phyloP scores from a whole-genome alignment of 2,888 invertebrate genomes.

The Xestia c-nigrum region DNA sequence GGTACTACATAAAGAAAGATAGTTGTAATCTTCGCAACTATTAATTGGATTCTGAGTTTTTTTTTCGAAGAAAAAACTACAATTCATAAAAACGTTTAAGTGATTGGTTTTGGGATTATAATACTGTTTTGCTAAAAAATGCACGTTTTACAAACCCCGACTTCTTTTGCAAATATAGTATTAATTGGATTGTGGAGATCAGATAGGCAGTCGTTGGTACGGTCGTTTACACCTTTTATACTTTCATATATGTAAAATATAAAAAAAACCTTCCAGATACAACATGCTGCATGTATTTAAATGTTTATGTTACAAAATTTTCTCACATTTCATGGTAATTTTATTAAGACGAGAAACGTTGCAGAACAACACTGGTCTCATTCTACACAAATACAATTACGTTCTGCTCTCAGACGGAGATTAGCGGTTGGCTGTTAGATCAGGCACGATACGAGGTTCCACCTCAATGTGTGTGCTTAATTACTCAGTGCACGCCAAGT shows the following conservation, averaged over 20 bases:
- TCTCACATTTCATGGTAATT: neutral
- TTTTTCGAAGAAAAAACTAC: too few relatives aligned
- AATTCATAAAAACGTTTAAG: too few relatives aligned
- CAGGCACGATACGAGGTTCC: slow-evolving; percentile 18
- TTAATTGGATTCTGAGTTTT: too few relatives aligned
- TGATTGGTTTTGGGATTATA: too few relatives aligned
- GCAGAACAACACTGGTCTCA: neutral
- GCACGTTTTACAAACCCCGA: neutral
- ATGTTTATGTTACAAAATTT: neutral
- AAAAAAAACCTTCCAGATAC: neutral
- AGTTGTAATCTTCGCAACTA: too few relatives aligned
- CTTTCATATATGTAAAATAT: neutral
- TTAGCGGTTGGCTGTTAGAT: slow-evolving; percentile 50
- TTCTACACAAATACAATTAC: slow-evolving; percentile 45
- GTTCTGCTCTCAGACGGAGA: slow-evolving; percentile 42
- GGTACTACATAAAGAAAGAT: too few relatives aligned
- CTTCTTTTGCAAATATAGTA: neutral
- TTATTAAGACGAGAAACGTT: neutral
- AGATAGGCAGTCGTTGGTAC: too few relatives aligned
- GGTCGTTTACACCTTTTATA: neutral
- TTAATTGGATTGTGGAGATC: too few relatives aligned
- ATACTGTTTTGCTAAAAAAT: neutral
- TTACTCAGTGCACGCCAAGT: slow-evolving; percentile 43
- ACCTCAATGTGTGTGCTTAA: slow-evolving; percentile 46
- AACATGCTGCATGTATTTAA: neutral